These are phyloP conservation scores for Molorchus minor DNA, from an alignment of 2,888 invertebrate genomes.

Conservation along the genomic window DNA sequence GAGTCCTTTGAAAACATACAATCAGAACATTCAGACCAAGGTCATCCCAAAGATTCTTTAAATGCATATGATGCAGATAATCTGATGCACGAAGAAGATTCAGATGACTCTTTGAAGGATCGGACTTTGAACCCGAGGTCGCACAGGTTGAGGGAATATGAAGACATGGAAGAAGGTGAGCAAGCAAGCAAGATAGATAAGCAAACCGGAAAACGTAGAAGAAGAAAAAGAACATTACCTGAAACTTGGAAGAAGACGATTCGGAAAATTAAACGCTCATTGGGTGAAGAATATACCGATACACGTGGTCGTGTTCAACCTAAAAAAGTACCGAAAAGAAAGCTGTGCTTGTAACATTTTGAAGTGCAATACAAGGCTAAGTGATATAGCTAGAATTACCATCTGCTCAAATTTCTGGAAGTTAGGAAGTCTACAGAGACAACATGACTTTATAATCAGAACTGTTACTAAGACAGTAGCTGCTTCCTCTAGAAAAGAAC, in stretches of 20 bases:
- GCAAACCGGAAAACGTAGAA: not conserved
- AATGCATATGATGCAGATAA: too few species aligned
- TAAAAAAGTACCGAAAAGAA: not conserved
- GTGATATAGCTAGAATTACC: not conserved
- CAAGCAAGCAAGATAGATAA: too few species aligned
- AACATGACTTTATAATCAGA: not conserved
- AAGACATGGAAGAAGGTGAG: too few species aligned
- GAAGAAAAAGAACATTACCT: not conserved
- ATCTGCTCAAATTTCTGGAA: not conserved
- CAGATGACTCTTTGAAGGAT: too few species aligned
- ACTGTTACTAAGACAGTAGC: not conserved
- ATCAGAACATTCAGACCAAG: too few species aligned
- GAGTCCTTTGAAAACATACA: too few species aligned
- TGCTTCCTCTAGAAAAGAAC: not conserved
- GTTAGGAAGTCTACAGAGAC: not conserved
- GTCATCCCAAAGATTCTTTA: too few species aligned
- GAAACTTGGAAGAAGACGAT: not conserved
- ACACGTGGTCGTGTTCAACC: not conserved
- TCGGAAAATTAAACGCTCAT: not conserved
- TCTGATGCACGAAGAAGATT: too few species aligned
- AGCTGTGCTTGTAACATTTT: not conserved
- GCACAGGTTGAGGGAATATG: too few species aligned
- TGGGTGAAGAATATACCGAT: not conserved
- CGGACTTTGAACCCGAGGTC: too few species aligned
- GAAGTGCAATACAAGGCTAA: not conserved